Percentiles rank a stretch among this genome's conserved stretches.
Conservation (phyloP, 2,113 vertebrate species). For the Microcebus griseorufus region DNA sequence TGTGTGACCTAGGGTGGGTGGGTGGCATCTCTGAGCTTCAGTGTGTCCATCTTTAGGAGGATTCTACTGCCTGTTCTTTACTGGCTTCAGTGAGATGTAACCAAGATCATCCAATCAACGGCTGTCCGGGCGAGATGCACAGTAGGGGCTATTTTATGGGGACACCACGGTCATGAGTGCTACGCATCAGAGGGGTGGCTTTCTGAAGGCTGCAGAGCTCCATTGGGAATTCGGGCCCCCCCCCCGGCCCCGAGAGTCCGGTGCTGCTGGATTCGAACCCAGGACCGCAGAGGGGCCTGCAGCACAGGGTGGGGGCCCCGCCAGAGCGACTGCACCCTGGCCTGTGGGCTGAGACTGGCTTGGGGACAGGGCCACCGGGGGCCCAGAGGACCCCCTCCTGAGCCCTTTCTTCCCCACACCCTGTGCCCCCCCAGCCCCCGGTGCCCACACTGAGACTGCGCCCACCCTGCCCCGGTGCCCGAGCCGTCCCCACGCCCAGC, state of each 20-base stretch:
- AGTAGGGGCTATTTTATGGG: not conserved
- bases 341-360: accelerated
- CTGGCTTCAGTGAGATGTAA: accelerated
- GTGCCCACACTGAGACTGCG: not conserved
- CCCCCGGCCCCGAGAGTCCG: accelerated
- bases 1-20: not conserved
- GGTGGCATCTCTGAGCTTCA: not conserved
- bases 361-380: not conserved
- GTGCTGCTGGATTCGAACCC: not conserved
- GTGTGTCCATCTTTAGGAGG: not conserved
- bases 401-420: accelerated
- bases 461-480: not conserved
- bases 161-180: too few species aligned
- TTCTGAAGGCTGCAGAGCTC: not conserved
- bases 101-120: not conserved
- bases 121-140: too few species aligned
- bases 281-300: accelerated
- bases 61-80: accelerated
- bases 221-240: not conserved
- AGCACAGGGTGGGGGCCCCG: accelerated
- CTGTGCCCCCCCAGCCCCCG: not conserved
- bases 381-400: not conserved
- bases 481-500: too few species aligned
- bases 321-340: accelerated
- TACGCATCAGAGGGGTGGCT: not conserved